phyloP scores from a whole-genome alignment of 2,888 invertebrate species.

The Hirtodrosophila cameraria region DNA sequence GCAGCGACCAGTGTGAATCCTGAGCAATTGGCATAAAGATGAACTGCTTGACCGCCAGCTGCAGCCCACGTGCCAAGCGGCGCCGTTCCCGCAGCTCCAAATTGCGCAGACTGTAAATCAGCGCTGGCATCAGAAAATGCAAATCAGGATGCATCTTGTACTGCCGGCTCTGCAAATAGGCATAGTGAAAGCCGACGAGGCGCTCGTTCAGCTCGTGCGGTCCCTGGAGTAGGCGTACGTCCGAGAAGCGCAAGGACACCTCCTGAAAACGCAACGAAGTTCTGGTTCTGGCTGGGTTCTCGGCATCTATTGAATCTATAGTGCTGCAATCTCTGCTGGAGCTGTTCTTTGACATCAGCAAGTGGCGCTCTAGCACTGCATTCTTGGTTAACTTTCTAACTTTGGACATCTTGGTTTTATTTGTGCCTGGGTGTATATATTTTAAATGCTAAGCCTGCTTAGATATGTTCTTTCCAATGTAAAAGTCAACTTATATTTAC shows the following conservation, averaged over 20 bases:
- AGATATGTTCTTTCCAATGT: too few species aligned
- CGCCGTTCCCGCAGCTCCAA: conserved; percentile 7
- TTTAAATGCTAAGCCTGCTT: too few species aligned
- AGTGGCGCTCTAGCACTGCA: background rate
- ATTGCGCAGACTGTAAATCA: conserved; percentile 12
- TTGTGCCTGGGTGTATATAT: too few species aligned
- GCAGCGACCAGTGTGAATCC: conserved; percentile 46
- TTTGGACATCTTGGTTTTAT: background rate
- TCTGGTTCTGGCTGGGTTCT: background rate
- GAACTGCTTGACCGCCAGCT: conserved; percentile 32
- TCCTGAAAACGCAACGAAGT: conserved; percentile 41
- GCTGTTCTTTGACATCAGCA: background rate
- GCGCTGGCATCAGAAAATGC: conserved; percentile 36
- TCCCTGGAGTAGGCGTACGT: conserved; percentile 46
- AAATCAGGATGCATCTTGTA: conserved; percentile 32
- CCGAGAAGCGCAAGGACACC: conserved; percentile 37
- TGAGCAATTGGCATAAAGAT: conserved; percentile 42
- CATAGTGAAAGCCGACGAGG: conserved; percentile 47
- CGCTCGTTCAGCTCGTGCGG: conserved; percentile 42
- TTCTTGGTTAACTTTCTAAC: background rate
- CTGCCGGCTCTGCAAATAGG: conserved; percentile 40
- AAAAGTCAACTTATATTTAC: too few species aligned
- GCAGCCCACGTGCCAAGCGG: conserved; percentile 3
- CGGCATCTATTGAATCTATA: background rate
- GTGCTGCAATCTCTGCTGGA: too few species aligned